These are phyloP conservation scores for Caenorhabditis drosophilae DNA, from an alignment of 2,888 invertebrate species.

Conservation along the genomic window DNA sequence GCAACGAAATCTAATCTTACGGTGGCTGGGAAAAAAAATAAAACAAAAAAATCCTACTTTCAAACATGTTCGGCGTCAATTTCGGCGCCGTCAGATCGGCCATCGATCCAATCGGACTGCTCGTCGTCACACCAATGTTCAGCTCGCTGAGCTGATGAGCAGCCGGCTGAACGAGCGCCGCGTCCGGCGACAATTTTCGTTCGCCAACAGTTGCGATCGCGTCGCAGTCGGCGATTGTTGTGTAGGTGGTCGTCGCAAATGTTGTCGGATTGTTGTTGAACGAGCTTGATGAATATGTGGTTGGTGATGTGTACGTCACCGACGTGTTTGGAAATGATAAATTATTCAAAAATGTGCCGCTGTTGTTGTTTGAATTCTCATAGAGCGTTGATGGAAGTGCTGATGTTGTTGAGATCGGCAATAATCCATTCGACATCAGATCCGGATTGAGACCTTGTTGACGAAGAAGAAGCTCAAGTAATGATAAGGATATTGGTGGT, in stretches of 20 bases:
- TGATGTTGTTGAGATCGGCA: constrained; percentile 4
- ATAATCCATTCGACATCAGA: background rate
- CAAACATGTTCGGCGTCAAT: constrained; percentile 31
- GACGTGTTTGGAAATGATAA: constrained; percentile 6
- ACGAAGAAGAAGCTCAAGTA: background rate
- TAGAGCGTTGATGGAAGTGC: constrained; percentile 2
- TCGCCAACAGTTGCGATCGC: too few species aligned
- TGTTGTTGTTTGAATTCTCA: background rate
- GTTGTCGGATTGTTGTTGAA: background rate
- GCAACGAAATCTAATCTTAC: too few species aligned
- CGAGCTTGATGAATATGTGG: constrained; percentile 1
- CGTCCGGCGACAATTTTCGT: constrained; percentile 26
- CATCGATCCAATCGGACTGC: constrained; percentile 11
- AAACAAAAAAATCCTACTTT: too few species aligned
- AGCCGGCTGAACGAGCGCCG: constrained; percentile 25
- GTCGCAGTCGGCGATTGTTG: too few species aligned
- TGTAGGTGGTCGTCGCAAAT: background rate
- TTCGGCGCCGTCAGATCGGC: constrained; percentile 17
- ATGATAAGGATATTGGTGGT: constrained; percentile 3
- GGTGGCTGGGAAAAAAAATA: too few species aligned
- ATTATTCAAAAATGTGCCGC: constrained; percentile 8
- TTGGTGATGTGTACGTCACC: constrained; percentile 20
- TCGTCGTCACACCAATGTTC: constrained; percentile 36
- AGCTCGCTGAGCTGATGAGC: constrained; percentile 39
- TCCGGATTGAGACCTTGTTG: background rate